Evolutionary conservation across 2,888 invertebrate genomes (phyloP), one percentile per base, ranked within the genome.

Genomic region (Caenorhabditis japonica): DNA sequence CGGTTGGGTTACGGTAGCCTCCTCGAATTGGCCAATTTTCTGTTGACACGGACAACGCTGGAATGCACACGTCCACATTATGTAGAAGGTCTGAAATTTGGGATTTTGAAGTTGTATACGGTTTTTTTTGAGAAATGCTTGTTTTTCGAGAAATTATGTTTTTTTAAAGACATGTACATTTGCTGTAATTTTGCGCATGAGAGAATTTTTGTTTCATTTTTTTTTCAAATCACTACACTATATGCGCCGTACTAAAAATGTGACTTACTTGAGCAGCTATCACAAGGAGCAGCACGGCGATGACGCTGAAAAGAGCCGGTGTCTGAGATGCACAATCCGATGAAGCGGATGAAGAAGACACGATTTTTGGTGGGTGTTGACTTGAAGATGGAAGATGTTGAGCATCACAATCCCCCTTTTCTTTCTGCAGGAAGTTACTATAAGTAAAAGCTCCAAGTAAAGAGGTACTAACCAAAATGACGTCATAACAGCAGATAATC

Each of bases 401-500:
- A 17, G 47, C 41, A 38, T 77, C 77, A 58, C 77, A 77, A 34
- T 72, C 77, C 21, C 77, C 77, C 33, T 77, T 75, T 23, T 74
- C 74, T 39, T 74, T 77, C 77, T 77, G 59, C 41, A 59, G n/a
- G n/a, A n/a, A n/a, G n/a, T n/a, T n/a, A n/a, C n/a, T n/a, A n/a
- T n/a, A n/a, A n/a, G n/a, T n/a, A n/a, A n/a, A n/a, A n/a, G n/a
- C n/a, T n/a, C n/a, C n/a, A n/a, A n/a, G n/a, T n/a, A n/a, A n/a
- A n/a, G n/a, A n/a, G n/a, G n/a, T n/a, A n/a, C n/a, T n/a, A n/a
- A 76, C 76, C 62, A 77, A 47, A 3, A 69, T 56, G 4, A 75
- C 69, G 15, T 51, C 49, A 36, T 78, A 78, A 43, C 78, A 78
- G 46, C 78, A 78, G n/a, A 66, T 53, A 30, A 78, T 52, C n/a